These are phyloP conservation scores for Chionomys nivalis DNA, from an alignment of 2,113 vertebrate species.

Conservation along the genomic window DNA sequence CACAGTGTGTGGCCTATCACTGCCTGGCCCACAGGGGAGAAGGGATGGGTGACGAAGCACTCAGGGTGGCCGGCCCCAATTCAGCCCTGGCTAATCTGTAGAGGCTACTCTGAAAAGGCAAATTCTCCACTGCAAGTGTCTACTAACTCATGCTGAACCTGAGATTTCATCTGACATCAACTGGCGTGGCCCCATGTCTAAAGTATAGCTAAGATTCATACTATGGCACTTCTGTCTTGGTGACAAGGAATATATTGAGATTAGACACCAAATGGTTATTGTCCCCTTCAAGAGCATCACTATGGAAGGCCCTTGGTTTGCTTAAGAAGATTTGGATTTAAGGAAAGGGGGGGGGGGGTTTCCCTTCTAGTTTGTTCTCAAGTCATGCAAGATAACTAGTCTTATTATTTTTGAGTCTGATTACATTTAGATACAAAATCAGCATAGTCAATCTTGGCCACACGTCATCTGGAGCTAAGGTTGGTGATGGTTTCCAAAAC, in stretches of 20 bases:
- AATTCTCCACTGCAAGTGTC: not conserved
- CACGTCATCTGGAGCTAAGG: constrained; percentile 68
- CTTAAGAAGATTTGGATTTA: not conserved
- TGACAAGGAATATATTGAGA: not conserved
- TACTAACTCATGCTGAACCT: not conserved
- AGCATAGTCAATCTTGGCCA: constrained; percentile 73
- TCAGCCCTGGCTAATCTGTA: not conserved
- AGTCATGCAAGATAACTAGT: constrained; percentile 60
- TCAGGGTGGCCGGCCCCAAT: not conserved
- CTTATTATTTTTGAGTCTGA: constrained; percentile 70
- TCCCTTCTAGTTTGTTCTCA: constrained; percentile 52
- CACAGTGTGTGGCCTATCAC: not conserved
- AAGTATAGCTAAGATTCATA: not conserved
- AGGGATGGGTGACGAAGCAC: not conserved
- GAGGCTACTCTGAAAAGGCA: not conserved
- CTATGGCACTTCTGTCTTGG: not conserved
- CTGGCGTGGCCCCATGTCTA: not conserved
- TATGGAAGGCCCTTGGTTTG: constrained; percentile 13
- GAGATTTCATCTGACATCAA: not conserved
- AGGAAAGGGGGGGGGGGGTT: not conserved
- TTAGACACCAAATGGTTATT: not conserved
- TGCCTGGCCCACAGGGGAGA: not conserved
- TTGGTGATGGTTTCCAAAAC: constrained; percentile 73
- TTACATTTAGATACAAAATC: constrained; percentile 62
- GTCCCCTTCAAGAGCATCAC: not conserved